Evolutionary conservation across 2,113 vertebrate genomes (phyloP), one percentile per base, ranked within the genome.

Genomic region (Phaethornis superciliosus): DNA sequence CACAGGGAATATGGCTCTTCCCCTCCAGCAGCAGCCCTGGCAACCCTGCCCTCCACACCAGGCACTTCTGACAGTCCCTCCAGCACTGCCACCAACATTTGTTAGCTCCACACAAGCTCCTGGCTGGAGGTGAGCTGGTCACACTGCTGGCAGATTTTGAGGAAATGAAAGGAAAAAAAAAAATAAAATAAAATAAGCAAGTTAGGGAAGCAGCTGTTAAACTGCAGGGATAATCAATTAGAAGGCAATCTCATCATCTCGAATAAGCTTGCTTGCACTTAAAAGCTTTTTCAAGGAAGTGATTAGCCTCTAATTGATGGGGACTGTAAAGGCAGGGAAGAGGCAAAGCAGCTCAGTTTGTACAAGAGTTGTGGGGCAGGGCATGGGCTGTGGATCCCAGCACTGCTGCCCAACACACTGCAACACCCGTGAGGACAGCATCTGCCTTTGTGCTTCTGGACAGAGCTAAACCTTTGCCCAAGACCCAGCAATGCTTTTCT

Each of bases 211-310:
- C 96, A 97, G 91, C 92, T 96, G 95, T 84, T 94, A 84, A 95
- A 83, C 93, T 70, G 90, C 91, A 92, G 91, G 91, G 93, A 93
- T 93, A 96, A 96, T 96, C 89, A 96, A 96, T 94, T 94, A 96
- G 79, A 70, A 92, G 85, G 89, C 52, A 88, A 85, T 94, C 95
- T 95, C 92, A 95, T 95, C 69, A 92, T 93, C 85, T 74, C 84
- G 68, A 93, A 79, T 89, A 88, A 87, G 65, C 81, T 81, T 81
- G 58, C 75, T 96, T 59, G 55, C 83, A 91, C 79, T 96, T 95
- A 92, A 93, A 95, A 93, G 88, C 86, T 88, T 96, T 91, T 71
- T 84, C 88, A 91, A 92, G 74, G 55, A 96, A 81, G 88, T n/a
- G 58, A 93, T 96, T 94, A 91, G 22, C 59, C 56, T 92, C 20